Evolutionary conservation across 2,888 invertebrate species (phyloP).

Genomic region (Carpatolechia fugitivella): DNA sequence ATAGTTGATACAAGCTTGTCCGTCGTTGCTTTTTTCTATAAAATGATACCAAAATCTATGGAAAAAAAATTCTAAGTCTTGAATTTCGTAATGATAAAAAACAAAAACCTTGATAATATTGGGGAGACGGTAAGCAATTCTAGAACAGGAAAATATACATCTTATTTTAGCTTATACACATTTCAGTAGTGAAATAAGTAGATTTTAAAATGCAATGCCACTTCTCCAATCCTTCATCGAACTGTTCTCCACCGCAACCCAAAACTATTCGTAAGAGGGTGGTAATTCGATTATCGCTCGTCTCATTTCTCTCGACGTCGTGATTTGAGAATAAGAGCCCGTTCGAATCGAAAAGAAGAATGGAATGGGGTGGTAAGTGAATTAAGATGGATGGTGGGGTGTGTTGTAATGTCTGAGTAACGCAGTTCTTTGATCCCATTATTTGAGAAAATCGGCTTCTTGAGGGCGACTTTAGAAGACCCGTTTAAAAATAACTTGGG

Average conservation of each 20-base stretch:
- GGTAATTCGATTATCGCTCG: conserved; percentile 60
- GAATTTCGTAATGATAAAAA: too few relatives aligned
- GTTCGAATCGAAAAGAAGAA: conserved; percentile 37
- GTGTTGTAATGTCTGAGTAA: conserved; percentile 22
- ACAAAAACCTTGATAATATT: too few relatives aligned
- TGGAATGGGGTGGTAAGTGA: conserved; percentile 53
- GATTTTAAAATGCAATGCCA: not conserved
- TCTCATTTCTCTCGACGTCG: conserved; percentile 60
- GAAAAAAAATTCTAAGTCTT: too few relatives aligned
- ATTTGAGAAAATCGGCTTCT: conserved; percentile 1
- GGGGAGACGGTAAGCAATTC: too few relatives aligned
- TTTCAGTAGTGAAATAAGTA: too few relatives aligned
- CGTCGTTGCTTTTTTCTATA: too few relatives aligned
- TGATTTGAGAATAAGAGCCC: conserved; percentile 59
- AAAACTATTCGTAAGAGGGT: conserved; percentile 48
- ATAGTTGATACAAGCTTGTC: too few relatives aligned
- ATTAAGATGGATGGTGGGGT: conserved; percentile 61
- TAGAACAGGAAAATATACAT: too few relatives aligned
- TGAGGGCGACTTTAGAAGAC: not conserved
- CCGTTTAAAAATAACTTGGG: not conserved
- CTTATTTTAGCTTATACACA: too few relatives aligned
- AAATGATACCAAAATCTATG: too few relatives aligned
- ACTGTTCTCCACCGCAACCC: conserved; percentile 29
- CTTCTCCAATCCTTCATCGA: not conserved
- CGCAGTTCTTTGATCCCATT: not conserved